Evolutionary conservation across 2,888 invertebrate genomes (phyloP).

Genomic region (Dorcus parallelipipedus): DNA sequence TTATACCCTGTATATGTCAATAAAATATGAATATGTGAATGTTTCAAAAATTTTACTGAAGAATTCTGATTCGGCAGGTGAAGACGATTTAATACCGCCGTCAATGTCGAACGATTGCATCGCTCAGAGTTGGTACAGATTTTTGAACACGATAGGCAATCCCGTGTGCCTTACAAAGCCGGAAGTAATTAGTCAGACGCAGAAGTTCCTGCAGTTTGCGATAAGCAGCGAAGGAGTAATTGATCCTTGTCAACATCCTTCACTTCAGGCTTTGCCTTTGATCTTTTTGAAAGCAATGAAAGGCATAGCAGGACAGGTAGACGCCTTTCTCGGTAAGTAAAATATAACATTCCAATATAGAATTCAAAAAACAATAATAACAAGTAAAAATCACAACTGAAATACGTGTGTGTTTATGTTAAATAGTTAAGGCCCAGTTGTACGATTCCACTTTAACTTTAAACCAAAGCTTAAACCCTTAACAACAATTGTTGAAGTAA

Average conservation of each 20-base stretch:
- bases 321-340: constrained; percentile 86
- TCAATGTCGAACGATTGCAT: constrained; percentile 88
- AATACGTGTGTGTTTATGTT: too few species aligned
- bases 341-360: neutral
- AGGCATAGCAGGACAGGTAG: constrained; percentile 89
- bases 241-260: constrained; percentile 90
- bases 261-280: constrained; percentile 74
- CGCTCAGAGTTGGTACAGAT: constrained; percentile 94
- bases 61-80: constrained; percentile 55
- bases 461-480: too few species aligned
- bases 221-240: constrained; percentile 72
- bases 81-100: constrained; percentile 83
- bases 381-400: too few species aligned
- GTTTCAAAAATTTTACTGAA: neutral
- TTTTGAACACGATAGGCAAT: constrained; percentile 90
- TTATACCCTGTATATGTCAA: too few species aligned
- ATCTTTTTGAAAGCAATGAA: constrained; percentile 93
- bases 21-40: neutral
- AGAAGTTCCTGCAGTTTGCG: constrained; percentile 78
- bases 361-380: neutral
- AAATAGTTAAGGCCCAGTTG: too few species aligned
- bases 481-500: too few species aligned
- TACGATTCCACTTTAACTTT: too few species aligned
- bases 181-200: constrained; percentile 68
- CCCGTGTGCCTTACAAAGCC: constrained; percentile 90